Conservation (phyloP, 2,888 invertebrate species). For the Kryphioiulus occultus region DNA sequence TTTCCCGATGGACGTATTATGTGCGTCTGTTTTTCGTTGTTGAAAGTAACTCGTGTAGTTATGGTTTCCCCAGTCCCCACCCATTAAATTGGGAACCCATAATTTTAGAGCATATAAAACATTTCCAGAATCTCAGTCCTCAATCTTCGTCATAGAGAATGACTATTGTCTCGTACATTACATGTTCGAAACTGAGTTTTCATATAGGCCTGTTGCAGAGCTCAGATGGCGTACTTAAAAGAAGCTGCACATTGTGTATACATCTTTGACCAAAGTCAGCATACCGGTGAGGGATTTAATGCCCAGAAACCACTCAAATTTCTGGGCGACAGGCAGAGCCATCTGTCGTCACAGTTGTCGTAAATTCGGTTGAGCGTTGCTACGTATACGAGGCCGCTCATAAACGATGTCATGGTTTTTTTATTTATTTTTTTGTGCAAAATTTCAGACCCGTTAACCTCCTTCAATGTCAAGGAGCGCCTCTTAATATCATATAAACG, state of each 20-base stretch:
- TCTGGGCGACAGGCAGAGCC: not conserved
- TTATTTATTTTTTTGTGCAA: no score
- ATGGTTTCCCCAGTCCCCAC: not conserved
- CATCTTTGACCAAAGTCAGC: no score
- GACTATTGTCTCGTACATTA: not conserved
- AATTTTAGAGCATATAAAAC: not conserved
- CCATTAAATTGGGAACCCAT: not conserved
- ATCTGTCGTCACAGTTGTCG: not conserved
- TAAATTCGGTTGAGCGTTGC: no score
- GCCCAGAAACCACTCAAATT: not conserved
- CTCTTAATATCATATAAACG: no score
- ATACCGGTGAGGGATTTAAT: no score
- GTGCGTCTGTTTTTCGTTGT: not conserved
- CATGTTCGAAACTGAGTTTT: not conserved
- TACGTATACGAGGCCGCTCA: no score
- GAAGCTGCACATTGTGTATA: no score
- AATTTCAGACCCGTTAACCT: no score
- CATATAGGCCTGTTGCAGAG: not conserved
- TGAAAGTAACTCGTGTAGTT: not conserved
- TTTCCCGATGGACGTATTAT: not conserved
- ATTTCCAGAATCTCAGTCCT: not conserved
- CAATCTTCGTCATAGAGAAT: not conserved
- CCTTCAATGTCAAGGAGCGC: no score
- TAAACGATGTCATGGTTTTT: no score
- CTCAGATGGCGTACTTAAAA: not conserved